Base-by-base conservation (phyloP, 2,888 invertebrate species). In the Nasonia oneida region DNA sequence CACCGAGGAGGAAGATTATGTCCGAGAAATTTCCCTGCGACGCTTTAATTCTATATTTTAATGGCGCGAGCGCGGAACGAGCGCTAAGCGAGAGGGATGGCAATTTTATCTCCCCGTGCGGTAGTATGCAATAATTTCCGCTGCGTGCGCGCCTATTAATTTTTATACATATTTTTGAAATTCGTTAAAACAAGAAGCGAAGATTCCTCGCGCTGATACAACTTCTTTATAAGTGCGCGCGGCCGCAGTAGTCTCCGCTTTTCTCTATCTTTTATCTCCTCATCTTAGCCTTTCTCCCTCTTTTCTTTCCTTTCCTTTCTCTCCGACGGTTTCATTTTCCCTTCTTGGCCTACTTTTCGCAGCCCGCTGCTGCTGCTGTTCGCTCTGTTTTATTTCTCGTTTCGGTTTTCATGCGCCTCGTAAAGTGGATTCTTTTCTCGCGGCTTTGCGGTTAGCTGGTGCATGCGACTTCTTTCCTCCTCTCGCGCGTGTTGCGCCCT, bases 401-500 rank as follows among this genome's bases (percentile, higher is more conserved):
- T 82, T 85, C 78, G 77, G 77, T 81, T 81, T 81, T 81, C 85
- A 81, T 85, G 82, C 81, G 75, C 81, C 77, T 82, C 81, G 82
- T 85, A 85, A 85, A 85, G 78, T 85, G 82, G 82, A 81, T 85
- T 79, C 82, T 85, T 85, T 82, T 42, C 82, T 85, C 70, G 74
- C 74, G 78, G 82, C 78, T 82, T 82, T 85, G 78, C 74, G 85
- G 85, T 78, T 75, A 84, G 76, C 74, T 67, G 47, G 53, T 47
- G 47, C 73, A 70, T 57, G 67, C 67, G 61, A 82, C 75, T 85
- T 82, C 78, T 85, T 33, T 61, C 61, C 74, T 39, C 33, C 79
- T 84, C 33, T 47, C 78, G 23, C 42, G 39, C 29, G 1, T 23
- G 39, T 42, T 23, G 18, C 42, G 12, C 23, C 73, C 3, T n/a